Percentiles rank a stretch among this genome's conserved stretches.
Evolutionary conservation across 1,140 invertebrate genomes (phyloP).

Genomic region (Drosophila fuyamai): DNA sequence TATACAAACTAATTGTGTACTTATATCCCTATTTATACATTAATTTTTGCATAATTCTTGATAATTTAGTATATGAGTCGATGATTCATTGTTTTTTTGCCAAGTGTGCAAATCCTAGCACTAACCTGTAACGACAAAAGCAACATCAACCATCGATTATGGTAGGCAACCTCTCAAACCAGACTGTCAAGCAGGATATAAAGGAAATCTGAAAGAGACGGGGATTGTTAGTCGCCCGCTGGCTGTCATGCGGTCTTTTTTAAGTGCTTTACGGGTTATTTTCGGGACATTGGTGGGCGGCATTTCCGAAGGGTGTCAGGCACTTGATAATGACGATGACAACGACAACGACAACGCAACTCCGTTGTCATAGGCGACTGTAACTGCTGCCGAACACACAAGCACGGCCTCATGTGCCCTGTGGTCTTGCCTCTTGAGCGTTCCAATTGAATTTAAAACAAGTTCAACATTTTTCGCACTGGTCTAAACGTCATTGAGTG

Average conservation of each 20-base stretch:
- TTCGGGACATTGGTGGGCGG: conserved; percentile 55
- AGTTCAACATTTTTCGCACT: conserved; percentile 35
- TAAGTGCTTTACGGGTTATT: conserved; percentile 78
- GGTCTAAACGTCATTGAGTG: background rate
- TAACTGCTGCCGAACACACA: conserved; percentile 14
- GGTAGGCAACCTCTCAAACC: conserved; percentile 18
- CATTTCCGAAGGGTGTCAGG: conserved; percentile 39
- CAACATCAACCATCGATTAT: conserved; percentile 55
- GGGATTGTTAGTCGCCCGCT: conserved; percentile 29
- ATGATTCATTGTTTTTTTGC: no score
- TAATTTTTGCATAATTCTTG: no score
- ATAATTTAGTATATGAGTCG: no score
- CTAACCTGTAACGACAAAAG: conserved; percentile 12
- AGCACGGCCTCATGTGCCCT: background rate
- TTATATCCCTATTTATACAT: no score
- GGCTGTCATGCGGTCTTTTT: conserved; percentile 75
- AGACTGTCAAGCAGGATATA: background rate
- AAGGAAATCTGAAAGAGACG: conserved; percentile 5
- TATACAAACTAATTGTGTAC: no score
- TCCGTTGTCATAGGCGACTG: conserved; percentile 40
- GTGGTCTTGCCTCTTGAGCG: conserved; percentile 18
- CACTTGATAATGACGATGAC: conserved; percentile 78
- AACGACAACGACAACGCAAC: conserved; percentile 46
- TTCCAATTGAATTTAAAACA: conserved; percentile 51
- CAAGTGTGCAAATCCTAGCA: conserved; percentile 11